Evolutionary conservation across 2,888 invertebrate species (phyloP).

Genomic region (Eucera pruinosa): DNA sequence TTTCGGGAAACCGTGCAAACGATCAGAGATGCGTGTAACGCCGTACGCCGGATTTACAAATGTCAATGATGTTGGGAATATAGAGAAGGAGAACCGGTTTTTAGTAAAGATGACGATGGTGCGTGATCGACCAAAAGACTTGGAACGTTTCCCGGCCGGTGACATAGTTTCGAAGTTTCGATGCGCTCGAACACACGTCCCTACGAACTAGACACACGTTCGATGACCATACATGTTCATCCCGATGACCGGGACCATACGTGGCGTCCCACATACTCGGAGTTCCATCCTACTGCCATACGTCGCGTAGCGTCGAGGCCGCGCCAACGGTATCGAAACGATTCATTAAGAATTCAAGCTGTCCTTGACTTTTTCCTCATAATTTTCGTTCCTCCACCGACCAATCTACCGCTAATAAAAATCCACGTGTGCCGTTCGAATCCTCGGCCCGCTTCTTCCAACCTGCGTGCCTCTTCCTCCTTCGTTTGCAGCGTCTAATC

Average conservation of each 20-base stretch:
- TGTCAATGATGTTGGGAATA: constrained; percentile 19
- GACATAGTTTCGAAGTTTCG: constrained; percentile 57
- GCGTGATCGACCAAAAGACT: constrained; percentile 44
- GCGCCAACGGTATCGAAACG: constrained; percentile 75
- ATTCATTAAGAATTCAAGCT: constrained; percentile 78
- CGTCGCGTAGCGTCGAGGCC: constrained; percentile 60
- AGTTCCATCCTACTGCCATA: constrained; percentile 62
- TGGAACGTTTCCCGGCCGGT: constrained; percentile 30
- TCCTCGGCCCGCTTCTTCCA: not conserved
- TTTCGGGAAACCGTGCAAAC: not conserved
- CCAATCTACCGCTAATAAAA: constrained; percentile 32
- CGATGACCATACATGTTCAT: constrained; percentile 78
- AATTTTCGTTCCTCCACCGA: constrained; percentile 47
- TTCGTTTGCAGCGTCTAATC: no score
- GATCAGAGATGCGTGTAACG: not conserved
- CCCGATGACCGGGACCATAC: constrained; percentile 74
- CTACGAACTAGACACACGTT: constrained; percentile 50
- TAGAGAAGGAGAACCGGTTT: constrained; percentile 61
- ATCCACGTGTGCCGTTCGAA: not conserved
- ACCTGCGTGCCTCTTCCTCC: not conserved
- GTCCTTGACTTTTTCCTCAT: constrained; percentile 69
- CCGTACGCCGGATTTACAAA: constrained; percentile 37
- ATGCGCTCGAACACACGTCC: constrained; percentile 42
- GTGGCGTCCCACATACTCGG: constrained; percentile 77
- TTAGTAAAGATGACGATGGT: constrained; percentile 1